Percentiles rank a stretch among this genome's conserved stretches.
Evolutionary conservation across 2,113 vertebrate genomes (phyloP).

Genomic region (Actenoides hombroni): DNA sequence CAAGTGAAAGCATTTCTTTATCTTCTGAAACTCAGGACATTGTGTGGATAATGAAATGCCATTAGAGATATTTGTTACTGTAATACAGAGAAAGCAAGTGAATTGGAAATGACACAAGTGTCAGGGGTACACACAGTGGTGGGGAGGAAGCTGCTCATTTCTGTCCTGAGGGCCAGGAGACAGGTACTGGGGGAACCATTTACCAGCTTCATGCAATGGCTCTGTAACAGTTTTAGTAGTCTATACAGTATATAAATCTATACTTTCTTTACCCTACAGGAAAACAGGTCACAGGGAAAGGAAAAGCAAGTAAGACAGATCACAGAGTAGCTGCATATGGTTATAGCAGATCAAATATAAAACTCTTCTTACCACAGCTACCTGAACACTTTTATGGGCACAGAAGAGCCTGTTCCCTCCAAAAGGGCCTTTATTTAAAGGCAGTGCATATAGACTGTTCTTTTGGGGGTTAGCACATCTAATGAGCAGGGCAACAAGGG

Average conservation of each 20-base stretch:
- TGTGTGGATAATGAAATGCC: not conserved
- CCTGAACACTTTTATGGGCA: not conserved
- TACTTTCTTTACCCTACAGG: not conserved
- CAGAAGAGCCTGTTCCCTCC: not conserved
- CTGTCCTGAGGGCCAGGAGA: not conserved
- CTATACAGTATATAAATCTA: not conserved
- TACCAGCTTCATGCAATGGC: not conserved
- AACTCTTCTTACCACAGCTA: not conserved
- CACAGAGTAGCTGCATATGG: not conserved
- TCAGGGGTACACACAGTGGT: not conserved
- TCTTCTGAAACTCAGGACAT: not conserved
- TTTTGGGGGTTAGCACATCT: not conserved
- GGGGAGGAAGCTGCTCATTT: not conserved
- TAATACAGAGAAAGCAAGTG: slow-evolving; percentile 7
- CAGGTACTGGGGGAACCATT: not conserved
- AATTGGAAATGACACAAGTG: not conserved
- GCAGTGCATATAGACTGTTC: not conserved
- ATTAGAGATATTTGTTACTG: slow-evolving; percentile 13
- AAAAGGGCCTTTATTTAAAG: not conserved
- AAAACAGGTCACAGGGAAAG: not conserved
- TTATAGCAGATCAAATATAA: not conserved
- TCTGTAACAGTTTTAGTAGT: not conserved
- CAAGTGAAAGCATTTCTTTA: not conserved
- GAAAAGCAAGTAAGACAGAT: not conserved
- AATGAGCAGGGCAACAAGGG: not conserved